phyloP scores from a whole-genome alignment of 2,888 invertebrate species.

The Zelleria hepariella region DNA sequence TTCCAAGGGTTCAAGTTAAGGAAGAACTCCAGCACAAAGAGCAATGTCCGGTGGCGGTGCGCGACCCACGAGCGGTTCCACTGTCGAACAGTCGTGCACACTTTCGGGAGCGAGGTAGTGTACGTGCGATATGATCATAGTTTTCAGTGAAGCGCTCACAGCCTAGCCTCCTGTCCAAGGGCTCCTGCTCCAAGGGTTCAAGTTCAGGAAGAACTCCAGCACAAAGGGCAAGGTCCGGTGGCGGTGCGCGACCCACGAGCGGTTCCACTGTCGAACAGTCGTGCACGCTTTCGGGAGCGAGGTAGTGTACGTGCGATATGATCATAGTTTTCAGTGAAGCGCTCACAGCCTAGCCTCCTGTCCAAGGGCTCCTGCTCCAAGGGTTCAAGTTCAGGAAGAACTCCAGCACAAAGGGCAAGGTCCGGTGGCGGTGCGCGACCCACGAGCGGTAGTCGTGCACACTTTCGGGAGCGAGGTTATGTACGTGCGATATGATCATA shows the following conservation, averaged over 20 bases:
- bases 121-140: no score
- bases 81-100: neutral
- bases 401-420: slow-evolving; percentile 1
- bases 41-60: slow-evolving; percentile 1
- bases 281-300: slow-evolving; percentile 15
- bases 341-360: no score
- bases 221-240: slow-evolving; percentile 11
- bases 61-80: slow-evolving; percentile 5
- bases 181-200: no score
- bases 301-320: slow-evolving; percentile 15
- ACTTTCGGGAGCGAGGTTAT: slow-evolving; percentile 16
- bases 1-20: slow-evolving; percentile 2
- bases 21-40: slow-evolving; percentile 10
- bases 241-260: slow-evolving; percentile 12
- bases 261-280: slow-evolving; percentile 17
- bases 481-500: slow-evolving; percentile 15
- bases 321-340: slow-evolving; percentile 10
- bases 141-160: no score
- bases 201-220: neutral
- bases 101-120: no score
- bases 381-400: slow-evolving; percentile 3
- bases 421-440: slow-evolving; percentile 17
- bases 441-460: slow-evolving; percentile 18
- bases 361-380: neutral
- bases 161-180: no score